Conservation (phyloP, 2,888 invertebrate species). For the Eristalis pertinax region DNA sequence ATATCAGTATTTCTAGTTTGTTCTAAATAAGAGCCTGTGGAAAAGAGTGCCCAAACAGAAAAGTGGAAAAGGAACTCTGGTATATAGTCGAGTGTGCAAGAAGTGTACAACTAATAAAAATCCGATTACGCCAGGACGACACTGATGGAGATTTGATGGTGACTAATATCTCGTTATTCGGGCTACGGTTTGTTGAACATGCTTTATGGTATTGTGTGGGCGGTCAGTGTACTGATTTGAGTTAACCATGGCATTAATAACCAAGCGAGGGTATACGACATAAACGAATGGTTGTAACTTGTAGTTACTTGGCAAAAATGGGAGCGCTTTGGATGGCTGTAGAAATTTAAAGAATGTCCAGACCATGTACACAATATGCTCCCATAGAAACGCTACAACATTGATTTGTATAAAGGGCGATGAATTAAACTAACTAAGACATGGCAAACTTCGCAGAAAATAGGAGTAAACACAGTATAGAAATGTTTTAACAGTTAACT, state of each 20-base stretch:
- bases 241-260: conserved; percentile 7
- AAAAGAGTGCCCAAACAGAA: background rate
- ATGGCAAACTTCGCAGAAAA: too few species aligned
- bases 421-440: too few species aligned
- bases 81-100: background rate
- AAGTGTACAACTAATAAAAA: conserved; percentile 59
- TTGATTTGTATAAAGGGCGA: too few species aligned
- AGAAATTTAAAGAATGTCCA: too few species aligned
- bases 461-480: too few species aligned
- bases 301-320: background rate
- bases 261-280: background rate
- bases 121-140: conserved; percentile 56
- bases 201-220: conserved; percentile 44
- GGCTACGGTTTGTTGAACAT: conserved; percentile 52
- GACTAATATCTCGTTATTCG: conserved; percentile 62
- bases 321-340: too few species aligned
- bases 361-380: too few species aligned
- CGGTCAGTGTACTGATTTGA: background rate
- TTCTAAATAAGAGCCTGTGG: background rate
- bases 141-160: conserved; percentile 66
- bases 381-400: too few species aligned
- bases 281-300: conserved; percentile 6
- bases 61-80: background rate
- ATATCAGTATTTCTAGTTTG: conserved; percentile 13
- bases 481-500: too few species aligned